Base-by-base conservation (phyloP, 2,888 invertebrate genomes). In the Asteroscopus sphinx region DNA sequence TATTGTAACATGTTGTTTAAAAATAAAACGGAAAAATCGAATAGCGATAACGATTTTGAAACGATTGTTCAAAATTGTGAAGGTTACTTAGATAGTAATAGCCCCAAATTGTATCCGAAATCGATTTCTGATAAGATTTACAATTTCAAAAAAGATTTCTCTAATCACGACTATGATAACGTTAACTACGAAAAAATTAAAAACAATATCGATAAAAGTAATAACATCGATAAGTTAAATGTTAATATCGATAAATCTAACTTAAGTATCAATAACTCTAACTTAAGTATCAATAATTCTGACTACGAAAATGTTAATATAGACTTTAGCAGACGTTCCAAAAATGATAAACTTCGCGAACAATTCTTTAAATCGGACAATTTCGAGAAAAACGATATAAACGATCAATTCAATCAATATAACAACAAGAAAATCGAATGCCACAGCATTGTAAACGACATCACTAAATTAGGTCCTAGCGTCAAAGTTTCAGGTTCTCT, bases 91-190 rank as follows among this genome's bases (percentile, higher is more conserved):
- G 76, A 80, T 17, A 69, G 46, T 3, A 81, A 68, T n/a, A 73
- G 40, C 30, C 89, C 91, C 0, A 87, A 86, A 53, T 60, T 91
- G 9, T 84, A 86, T 33, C 91, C 92, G 0, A 91, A 91, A 83
- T 85, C 85, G 8, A 84, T 90, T 1, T 79, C 86, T 0, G 91
- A 93, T 59, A 93, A 92, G 65, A 93, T 92, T 28, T 92, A 82
- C 59, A 89, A 91, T 53, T 92, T 94, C 73, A 93, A 92, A 84
- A 93, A 92, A 33, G 93, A 94, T 62, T 93, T 88, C 62, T 85
- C 89, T 0, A 86, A 88, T 52, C 94, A 93, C 36, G 83, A 92
- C 40, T 93, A 93, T 28, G 93, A 74, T 1, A 94, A 93, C 21
- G 77, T 93, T 0, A 86, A 89, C 54, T 91, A 83, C 37, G 80